Base-by-base conservation (phyloP, 1,140 invertebrate species). In the Globodera rostochiensis region DNA sequence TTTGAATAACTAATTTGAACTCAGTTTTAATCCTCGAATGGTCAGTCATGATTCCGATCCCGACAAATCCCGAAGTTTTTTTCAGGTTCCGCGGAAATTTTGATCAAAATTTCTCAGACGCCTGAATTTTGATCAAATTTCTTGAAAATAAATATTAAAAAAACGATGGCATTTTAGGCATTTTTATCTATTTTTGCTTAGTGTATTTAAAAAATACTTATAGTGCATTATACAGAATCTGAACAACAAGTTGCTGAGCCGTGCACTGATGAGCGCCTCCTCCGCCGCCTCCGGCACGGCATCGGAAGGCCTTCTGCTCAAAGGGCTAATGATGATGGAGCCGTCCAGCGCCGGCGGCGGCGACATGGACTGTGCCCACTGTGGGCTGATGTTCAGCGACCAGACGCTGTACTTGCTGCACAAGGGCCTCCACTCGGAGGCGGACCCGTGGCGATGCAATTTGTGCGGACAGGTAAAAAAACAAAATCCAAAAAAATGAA, bases 391-490 rank as follows among this genome's bases (percentile, higher is more conserved):
- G 8, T 98, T 97, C 91, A 94, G 95, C 3, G 96, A 98, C 91
- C 94, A 95, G 88, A 97, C 95, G 0, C 92, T 98, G 50, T 98
- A 97, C 91, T 96, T 97, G 91, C 92, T 98, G 73, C 96, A 98
- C 92, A 97, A 97, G 92, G 96, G 96, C 82, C 95, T 96, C 90
- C 96, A 98, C 91, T 95, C 97, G 86, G 94, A 95, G 82, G 67
- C 71, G 21, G 96, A 97, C 92, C 96, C 96, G 0, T 98, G 95
- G 95, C 96, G 96, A 91, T 98, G 96, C 91, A 98, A 98, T 91
- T 95, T 97, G 84, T 98, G 96, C 90, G 95, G 95, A 47, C 94
- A 96, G 90, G 73, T 77, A 13, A 60, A 36, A 36, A 36, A 36
- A 36, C 1, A 2, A 36, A 36, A 36, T 36, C 2, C 1, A 36